These are phyloP conservation scores for Melospiza melodia DNA, from an alignment of 2,113 vertebrate species.

Conservation along the genomic window DNA sequence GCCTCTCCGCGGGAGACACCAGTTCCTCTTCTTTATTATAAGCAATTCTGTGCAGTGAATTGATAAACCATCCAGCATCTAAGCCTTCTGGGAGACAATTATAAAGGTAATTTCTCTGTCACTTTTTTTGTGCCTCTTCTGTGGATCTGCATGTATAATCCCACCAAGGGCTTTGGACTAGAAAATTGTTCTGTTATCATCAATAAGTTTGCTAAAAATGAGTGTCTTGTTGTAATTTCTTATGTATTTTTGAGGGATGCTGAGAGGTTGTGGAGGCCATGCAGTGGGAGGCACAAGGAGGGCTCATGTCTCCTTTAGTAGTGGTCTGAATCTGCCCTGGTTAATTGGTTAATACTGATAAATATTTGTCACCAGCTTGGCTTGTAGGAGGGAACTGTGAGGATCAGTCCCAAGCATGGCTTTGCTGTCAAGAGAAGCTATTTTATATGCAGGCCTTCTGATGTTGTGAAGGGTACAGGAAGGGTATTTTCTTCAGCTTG, in stretches of 20 bases:
- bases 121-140: background rate
- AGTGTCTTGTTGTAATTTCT: background rate
- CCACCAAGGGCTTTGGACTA: accelerated
- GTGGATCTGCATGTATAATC: background rate
- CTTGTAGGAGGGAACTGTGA: background rate
- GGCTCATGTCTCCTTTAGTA: background rate
- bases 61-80: background rate
- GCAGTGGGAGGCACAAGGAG: background rate
- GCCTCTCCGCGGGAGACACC: background rate
- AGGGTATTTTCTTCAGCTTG: background rate
- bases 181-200: background rate
- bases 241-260: background rate
- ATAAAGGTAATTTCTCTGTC: background rate
- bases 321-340: background rate
- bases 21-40: background rate
- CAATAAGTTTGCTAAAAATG: background rate
- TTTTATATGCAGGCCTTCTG: background rate
- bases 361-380: background rate
- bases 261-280: background rate
- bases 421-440: background rate
- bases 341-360: background rate
- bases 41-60: background rate
- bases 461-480: background rate
- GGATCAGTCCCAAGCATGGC: background rate
- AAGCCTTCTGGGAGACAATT: background rate